A percentile compares a stretch with the other conserved stretches of the same genome.
phyloP scores from a whole-genome alignment of 2,113 vertebrate genomes.

The Caranx melampygus region DNA sequence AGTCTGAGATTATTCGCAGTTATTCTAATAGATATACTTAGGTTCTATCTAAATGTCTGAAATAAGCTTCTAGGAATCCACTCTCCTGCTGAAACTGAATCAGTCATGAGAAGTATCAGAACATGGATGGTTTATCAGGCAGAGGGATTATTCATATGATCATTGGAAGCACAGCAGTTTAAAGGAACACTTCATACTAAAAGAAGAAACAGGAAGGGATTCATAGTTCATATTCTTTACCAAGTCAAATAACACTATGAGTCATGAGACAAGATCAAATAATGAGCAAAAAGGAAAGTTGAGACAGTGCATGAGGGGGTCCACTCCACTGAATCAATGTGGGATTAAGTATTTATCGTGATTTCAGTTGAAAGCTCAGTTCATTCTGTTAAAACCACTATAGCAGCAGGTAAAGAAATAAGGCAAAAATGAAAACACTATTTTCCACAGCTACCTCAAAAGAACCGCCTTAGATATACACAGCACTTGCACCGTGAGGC shows the following conservation, averaged over 20 bases:
- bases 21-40: neutral
- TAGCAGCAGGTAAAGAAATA: slow-evolving; percentile 1
- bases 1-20: neutral
- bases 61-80: slow-evolving; percentile 9
- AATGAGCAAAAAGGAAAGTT: slow-evolving; percentile 5
- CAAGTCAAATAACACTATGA: slow-evolving; percentile 2
- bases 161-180: neutral
- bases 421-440: neutral
- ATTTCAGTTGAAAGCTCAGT: slow-evolving; percentile 3
- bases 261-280: slow-evolving; percentile 9
- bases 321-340: neutral
- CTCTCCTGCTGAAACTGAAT: slow-evolving; percentile 25
- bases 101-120: neutral
- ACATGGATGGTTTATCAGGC: neutral
- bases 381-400: neutral
- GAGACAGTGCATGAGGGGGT: neutral
- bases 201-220: neutral
- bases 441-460: neutral
- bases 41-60: neutral
- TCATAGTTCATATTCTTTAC: neutral
- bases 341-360: slow-evolving; percentile 4
- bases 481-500: neutral
- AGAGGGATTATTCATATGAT: slow-evolving; percentile 30
- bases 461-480: slow-evolving; percentile 19
- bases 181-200: slow-evolving; percentile 25